Base-by-base conservation (phyloP, 2,888 invertebrate genomes). In the Sminthurides aquaticus region DNA sequence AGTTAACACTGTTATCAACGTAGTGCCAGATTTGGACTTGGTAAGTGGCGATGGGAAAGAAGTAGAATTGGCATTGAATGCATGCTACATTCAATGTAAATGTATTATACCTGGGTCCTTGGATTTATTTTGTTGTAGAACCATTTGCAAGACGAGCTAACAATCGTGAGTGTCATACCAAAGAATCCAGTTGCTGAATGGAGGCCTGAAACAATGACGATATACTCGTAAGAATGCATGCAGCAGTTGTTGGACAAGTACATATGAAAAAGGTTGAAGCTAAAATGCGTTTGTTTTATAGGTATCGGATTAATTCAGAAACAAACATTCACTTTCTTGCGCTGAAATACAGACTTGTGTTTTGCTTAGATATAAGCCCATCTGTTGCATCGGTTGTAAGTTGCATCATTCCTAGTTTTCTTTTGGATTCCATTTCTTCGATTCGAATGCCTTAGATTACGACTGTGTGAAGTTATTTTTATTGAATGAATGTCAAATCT, bases 361-460 rank as follows among this genome's bases (percentile, higher is more conserved):
- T 87, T 76, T 86, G 88, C 73, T 80, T 90, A 66, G 90, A 90
- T 78, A 82, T 90, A 77, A 89, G 89, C 77, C 88, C 89, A 11
- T 89, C 89, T 1, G 82, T 86, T 65, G 84, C 87, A 57, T 84
- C 86, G 66, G 85, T 88, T 69, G 87, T 86, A 78, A 80, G 83
- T 78, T 69, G 25, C n/a, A 34, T 34, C 43, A 34, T 34, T 34
- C 43, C n/a, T n/a, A n/a, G n/a, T n/a, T n/a, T n/a, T n/a, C n/a
- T n/a, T n/a, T n/a, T n/a, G n/a, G n/a, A n/a, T n/a, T n/a, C n/a
- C n/a, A n/a, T n/a, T n/a, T n/a, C n/a, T n/a, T n/a, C n/a, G n/a
- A n/a, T n/a, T n/a, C n/a, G n/a, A n/a, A n/a, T n/a, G n/a, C n/a
- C n/a, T n/a, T n/a, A n/a, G n/a, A n/a, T n/a, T n/a, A n/a, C n/a